phyloP scores from a whole-genome alignment of 2,113 vertebrate genomes.

The Tupaia chinensis region DNA sequence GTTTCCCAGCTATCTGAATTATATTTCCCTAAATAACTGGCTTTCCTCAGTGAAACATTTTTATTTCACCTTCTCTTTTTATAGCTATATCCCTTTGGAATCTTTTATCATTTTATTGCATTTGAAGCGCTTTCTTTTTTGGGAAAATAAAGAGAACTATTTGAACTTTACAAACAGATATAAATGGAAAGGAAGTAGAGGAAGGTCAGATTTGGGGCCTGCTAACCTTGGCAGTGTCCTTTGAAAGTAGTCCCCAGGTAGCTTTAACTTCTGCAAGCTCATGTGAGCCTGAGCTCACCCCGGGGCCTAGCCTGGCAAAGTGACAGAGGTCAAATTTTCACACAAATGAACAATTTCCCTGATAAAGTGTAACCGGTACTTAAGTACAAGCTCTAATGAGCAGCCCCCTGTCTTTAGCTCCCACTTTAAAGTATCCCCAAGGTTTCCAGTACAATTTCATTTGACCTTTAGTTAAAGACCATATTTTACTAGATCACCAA shows the following conservation, averaged over 20 bases:
- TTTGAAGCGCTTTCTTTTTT: constrained; percentile 61
- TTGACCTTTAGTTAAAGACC: constrained; percentile 80
- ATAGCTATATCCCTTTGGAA: constrained; percentile 53
- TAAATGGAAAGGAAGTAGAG: constrained; percentile 46
- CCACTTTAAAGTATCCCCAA: constrained; percentile 74
- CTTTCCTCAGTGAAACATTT: constrained; percentile 46
- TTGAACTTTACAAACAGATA: constrained; percentile 81
- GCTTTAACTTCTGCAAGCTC: constrained; percentile 80
- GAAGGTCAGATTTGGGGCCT: constrained; percentile 82
- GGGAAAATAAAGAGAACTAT: not conserved
- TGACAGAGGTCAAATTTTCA: constrained; percentile 88
- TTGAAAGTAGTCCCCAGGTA: constrained; percentile 85
- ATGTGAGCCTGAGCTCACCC: constrained; percentile 74
- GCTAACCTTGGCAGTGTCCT: constrained; percentile 85
- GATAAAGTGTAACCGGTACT: constrained; percentile 69
- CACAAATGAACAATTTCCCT: constrained; percentile 86
- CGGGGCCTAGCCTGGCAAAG: constrained; percentile 81
- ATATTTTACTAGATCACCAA: constrained; percentile 71
- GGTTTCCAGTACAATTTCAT: constrained; percentile 74
- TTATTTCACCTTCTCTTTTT: constrained; percentile 62
- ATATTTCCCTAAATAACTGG: constrained; percentile 69
- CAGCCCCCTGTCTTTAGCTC: constrained; percentile 59
- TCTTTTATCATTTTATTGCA: constrained; percentile 71
- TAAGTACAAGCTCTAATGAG: constrained; percentile 74
- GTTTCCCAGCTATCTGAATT: constrained; percentile 62